Evolutionary conservation across 2,797 vertebrate genomes (phyloP).

Genomic region (Platalea minor): DNA sequence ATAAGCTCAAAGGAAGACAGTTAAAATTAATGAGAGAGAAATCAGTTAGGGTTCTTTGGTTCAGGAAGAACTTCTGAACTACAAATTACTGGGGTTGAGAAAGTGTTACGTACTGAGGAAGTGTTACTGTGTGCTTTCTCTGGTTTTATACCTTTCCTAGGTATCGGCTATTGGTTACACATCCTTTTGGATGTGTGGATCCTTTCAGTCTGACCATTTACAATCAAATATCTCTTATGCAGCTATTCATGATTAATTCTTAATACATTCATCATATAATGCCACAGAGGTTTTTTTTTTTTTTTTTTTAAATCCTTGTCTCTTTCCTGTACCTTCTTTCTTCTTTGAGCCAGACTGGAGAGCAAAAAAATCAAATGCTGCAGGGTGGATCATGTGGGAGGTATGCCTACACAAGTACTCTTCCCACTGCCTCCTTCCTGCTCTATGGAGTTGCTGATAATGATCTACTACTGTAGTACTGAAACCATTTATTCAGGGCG

Average conservation of each 20-base stretch:
- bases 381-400: background rate
- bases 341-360: background rate
- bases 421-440: background rate
- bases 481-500: background rate
- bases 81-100: background rate
- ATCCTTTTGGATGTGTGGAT: background rate
- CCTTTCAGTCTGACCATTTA: background rate
- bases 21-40: background rate
- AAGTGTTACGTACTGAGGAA: background rate
- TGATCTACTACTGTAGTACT: background rate
- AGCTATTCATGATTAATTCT: background rate
- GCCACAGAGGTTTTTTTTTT: background rate
- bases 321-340: background rate
- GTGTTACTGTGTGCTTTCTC: background rate
- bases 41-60: background rate
- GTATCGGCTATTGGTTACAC: background rate
- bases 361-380: background rate
- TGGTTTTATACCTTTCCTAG: background rate
- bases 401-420: background rate
- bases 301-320: background rate
- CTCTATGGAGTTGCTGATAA: background rate
- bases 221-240: background rate
- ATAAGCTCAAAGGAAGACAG: background rate
- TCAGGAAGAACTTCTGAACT: background rate
- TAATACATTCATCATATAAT: background rate